These are phyloP conservation scores for Hirtodrosophila alboralis DNA, from an alignment of 2,888 invertebrate genomes.

Conservation along the genomic window DNA sequence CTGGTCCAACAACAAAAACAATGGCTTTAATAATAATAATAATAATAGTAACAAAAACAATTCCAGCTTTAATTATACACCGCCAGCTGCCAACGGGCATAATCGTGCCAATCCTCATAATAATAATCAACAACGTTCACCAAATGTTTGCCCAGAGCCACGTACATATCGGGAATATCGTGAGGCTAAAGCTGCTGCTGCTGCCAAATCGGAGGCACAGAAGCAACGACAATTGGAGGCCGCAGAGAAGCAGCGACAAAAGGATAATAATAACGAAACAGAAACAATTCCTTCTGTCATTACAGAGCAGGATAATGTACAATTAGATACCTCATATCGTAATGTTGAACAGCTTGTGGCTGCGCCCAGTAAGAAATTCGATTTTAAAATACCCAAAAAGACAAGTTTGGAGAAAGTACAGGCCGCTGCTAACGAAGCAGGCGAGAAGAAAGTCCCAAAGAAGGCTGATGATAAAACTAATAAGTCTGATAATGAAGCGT, in stretches of 20 bases:
- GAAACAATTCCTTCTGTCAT: not conserved
- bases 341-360: conserved; percentile 40
- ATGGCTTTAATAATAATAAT: not conserved
- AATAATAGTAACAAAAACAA: not conserved
- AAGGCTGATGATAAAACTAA: conserved; percentile 17
- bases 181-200: conserved; percentile 68
- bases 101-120: not conserved
- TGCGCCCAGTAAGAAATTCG: conserved; percentile 49
- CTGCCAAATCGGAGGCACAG: conserved; percentile 13
- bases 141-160: too few relatives aligned
- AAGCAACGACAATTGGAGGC: conserved; percentile 14
- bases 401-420: conserved; percentile 15
- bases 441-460: conserved; percentile 5
- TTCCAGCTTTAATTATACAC: not conserved
- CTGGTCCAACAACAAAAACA: conserved; percentile 5
- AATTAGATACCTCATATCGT: conserved; percentile 80
- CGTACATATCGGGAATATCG: conserved; percentile 78
- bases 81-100: not conserved
- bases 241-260: conserved; percentile 19
- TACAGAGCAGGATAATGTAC: conserved; percentile 13
- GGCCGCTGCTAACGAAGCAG: not conserved
- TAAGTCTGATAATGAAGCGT: conserved; percentile 13
- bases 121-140: not conserved
- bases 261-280: conserved; percentile 6
- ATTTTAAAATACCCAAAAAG: conserved; percentile 81